Evolutionary conservation across 1,140 invertebrate genomes (phyloP), one percentile per base, ranked within the genome.

Genomic region (Heliothis virescens): DNA sequence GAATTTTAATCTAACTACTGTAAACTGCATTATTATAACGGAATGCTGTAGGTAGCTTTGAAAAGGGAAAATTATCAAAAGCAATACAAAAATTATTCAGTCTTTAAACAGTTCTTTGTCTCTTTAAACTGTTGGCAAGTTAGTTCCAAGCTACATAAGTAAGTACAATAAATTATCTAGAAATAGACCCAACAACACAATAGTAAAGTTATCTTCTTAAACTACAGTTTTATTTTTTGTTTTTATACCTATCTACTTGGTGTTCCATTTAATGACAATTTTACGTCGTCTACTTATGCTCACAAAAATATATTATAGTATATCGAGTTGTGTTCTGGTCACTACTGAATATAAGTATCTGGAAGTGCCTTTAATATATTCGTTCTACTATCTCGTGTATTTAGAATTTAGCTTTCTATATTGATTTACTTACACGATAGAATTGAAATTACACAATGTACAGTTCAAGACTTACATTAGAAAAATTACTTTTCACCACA

Each of bases 361-460:
- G 48, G 41, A 65, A 65, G 74, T 63, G 74, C 74, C 18, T 3
- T 67, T 63, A 29, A 60, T 59, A 55, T 48, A 62, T 21, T 57
- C 3, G 34, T 69, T 73, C 80, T 88, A 86, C 81, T 73, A 84
- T 85, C 72, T 86, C 59, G 73, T 74, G 79, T 86, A 75, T 90
- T 90, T 90, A 90, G 87, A 90, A 90, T 90, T 89, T 86, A 88
- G 89, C 86, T 88, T 90, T 84, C 81, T 81, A 62, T 82, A 79
- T 84, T 79, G 73, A 80, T 60, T 79, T 84, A 84, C 75, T 48
- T 48, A 74, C 29, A 60, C 7, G 50, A 48, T 63, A 41, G 26
- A 65, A 76, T 63, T 59, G 29, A 76, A 76, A 65, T 52, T 63
- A 76, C 48, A 76, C 60, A 76, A 76, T 65, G 55, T 76, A 63